Evolutionary conservation across 92 coral and sea anemone genomes (phyloP).

Genomic region (Palythoa caribaeorum): DNA sequence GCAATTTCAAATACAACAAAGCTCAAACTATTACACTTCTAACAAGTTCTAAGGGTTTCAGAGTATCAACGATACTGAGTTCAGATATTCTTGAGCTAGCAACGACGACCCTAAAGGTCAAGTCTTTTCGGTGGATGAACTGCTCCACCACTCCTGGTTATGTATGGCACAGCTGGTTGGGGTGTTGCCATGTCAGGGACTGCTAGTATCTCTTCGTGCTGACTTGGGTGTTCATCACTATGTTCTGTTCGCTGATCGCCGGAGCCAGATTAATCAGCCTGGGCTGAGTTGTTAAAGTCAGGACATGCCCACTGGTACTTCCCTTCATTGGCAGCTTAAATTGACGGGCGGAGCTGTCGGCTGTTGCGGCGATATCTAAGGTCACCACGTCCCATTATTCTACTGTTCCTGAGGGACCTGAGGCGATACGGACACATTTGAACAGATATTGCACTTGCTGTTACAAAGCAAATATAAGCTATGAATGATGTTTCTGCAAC

Average conservation of each 20-base stretch:
- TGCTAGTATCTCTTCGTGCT: constrained; percentile 25
- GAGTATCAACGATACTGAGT: background rate
- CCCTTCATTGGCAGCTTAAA: constrained; percentile 15
- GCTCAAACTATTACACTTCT: background rate
- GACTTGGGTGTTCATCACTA: constrained; percentile 25
- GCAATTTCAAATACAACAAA: background rate
- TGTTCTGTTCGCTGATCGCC: constrained; percentile 27
- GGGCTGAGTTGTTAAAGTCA: background rate
- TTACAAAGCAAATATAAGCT: too few relatives aligned
- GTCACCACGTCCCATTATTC: too few relatives aligned
- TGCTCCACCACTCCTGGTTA: constrained; percentile 44
- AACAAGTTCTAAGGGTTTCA: background rate
- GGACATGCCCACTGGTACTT: constrained; percentile 3
- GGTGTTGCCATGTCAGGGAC: constrained; percentile 24
- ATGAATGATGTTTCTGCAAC: too few relatives aligned
- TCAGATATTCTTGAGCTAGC: background rate
- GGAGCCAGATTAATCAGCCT: constrained; percentile 19
- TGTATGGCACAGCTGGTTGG: constrained; percentile 46
- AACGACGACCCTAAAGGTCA: background rate
- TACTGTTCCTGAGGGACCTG: too few relatives aligned
- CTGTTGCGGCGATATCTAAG: too few relatives aligned
- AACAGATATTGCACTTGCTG: too few relatives aligned
- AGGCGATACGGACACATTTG: too few relatives aligned
- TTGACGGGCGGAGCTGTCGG: constrained; percentile 15
- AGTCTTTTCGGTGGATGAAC: constrained; percentile 5